Base-by-base conservation (phyloP, 1,140 invertebrate species). In the Ganaspis sp. region DNA sequence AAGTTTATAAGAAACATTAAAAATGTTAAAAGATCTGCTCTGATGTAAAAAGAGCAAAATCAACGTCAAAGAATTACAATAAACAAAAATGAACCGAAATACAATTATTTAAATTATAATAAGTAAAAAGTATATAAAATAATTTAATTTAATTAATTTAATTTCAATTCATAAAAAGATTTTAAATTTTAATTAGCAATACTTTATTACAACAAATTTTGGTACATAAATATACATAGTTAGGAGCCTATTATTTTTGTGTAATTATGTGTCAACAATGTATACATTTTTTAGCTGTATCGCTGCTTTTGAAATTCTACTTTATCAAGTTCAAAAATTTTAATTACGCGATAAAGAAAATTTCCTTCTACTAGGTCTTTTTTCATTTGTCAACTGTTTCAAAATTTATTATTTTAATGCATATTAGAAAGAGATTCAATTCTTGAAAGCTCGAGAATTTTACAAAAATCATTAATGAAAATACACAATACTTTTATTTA, bases 141-240 rank as follows among this genome's bases (percentile, higher is more conserved):
- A n/a, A n/a, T n/a, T n/a, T n/a, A n/a, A n/a, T n/a, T n/a, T n/a
- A n/a, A n/a, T n/a, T n/a, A n/a, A n/a, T n/a, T n/a, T n/a, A n/a
- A n/a, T n/a, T n/a, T n/a, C n/a, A n/a, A n/a, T n/a, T n/a, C n/a
- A n/a, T n/a, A n/a, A n/a, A n/a, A n/a, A n/a, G n/a, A n/a, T n/a
- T n/a, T 23, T 21, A 58, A 64, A 29, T 64, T 64, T 86, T 82
- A 69, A 77, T 73, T 86, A 83, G 83, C 78, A 90, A 86, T 89
- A 86, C 78, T 89, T 89, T 90, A 89, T 90, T 88, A 88, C 84
- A 90, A 90, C 81, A 64, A 64, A 84, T 83, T 90, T 87, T 88
- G 83, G 87, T 90, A 90, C 87, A 90, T 89, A 90, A 90, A 89
- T 90, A 90, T 89, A 89, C 86, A 90, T 89, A 85, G 40, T 84